phyloP scores from a whole-genome alignment of 2,113 vertebrate species.

The Ranitomeya imitator region DNA sequence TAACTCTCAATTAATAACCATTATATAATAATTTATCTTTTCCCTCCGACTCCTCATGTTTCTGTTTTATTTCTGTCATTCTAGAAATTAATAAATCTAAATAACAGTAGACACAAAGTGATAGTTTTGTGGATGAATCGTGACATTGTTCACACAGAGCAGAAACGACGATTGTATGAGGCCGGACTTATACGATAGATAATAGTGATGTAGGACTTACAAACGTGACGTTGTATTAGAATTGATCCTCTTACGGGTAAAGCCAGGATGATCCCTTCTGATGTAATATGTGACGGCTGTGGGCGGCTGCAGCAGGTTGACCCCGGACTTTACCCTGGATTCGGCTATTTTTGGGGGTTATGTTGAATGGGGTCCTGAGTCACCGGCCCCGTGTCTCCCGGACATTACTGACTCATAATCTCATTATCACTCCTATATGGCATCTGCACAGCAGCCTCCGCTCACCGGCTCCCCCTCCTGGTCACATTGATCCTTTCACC shows the following conservation, averaged over 20 bases:
- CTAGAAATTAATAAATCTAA: too few relatives aligned
- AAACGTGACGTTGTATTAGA: background rate
- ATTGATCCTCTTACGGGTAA: background rate
- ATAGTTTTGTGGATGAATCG: background rate
- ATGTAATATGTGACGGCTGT: background rate
- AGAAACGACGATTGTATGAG: background rate
- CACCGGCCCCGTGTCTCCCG: background rate
- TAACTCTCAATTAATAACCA: too few relatives aligned
- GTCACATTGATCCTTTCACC: background rate
- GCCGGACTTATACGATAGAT: background rate
- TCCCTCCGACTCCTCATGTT: too few relatives aligned
- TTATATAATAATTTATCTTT: too few relatives aligned
- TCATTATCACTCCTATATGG: background rate
- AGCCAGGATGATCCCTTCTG: background rate
- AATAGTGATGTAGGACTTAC: too few relatives aligned
- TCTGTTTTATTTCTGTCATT: too few relatives aligned
- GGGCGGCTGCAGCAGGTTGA: background rate
- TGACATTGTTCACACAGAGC: background rate
- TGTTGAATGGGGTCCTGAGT: background rate
- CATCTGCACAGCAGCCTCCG: background rate
- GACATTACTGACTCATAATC: background rate
- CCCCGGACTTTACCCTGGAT: too few relatives aligned
- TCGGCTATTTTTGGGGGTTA: background rate
- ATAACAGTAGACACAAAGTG: background rate
- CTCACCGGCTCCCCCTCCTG: slow-evolving; percentile 30